Base-by-base conservation (phyloP, 2,797 vertebrate species). In the Pelobates cultripes region DNA sequence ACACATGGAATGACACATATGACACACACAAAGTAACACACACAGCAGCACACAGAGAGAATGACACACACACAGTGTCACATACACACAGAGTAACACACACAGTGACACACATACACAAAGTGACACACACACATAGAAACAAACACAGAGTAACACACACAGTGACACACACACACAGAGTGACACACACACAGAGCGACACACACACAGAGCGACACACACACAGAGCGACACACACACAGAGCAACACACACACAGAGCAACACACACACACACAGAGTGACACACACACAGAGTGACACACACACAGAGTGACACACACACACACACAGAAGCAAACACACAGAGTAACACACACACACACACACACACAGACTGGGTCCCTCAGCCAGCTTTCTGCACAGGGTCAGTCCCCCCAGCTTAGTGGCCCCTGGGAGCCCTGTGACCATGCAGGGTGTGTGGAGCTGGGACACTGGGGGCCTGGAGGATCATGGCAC, bases 311-410 rank as follows among this genome's bases (percentile, higher is more conserved):
- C 44, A 14, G 43, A 3, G 51, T 17, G 28, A 5, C 44, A 70
- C 67, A 74, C 42, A 13, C 60, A 47, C 64, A 70, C 53, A 57
- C 45, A n/a, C n/a, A n/a, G n/a, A n/a, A n/a, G n/a, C n/a, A n/a
- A n/a, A n/a, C n/a, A n/a, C 53, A 57, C 45, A n/a, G 12, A 43
- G 66, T 41, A 55, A 28, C 53, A 44, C 68, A n/a, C 61, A 12
- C 41, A 68, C 66, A 14, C 10, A 12, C 42, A 3, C 40, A 42
- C 40, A 28, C 63, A 66, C n/a, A 41, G 3, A 9, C 17, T 8
- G 4, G n/a, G n/a, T 28, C 40, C 2, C n/a, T 5, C 13, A 43
- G 66, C 9, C 40, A 43, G 17, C 28, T 28, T 28, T 28, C 28
- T 28, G 28, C 28, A 28, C 28, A 28, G 28, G 28, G 28, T 6